Base-by-base conservation (phyloP, 2,888 invertebrate genomes). In the Catocala nupta region DNA sequence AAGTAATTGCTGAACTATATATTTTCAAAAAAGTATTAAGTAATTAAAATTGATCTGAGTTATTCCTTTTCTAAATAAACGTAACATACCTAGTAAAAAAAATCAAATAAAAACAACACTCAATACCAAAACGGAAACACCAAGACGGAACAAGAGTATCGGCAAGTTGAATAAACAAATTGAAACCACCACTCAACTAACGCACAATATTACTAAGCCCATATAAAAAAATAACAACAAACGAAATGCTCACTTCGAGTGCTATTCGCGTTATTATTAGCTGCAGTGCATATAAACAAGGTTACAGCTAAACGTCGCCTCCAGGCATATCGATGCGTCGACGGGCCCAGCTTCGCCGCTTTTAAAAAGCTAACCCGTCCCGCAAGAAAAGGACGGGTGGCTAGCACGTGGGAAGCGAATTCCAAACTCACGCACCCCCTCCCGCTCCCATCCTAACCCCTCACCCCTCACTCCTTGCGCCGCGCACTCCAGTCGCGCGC, bases 281-380 rank as follows among this genome's bases (percentile, higher is more conserved):
- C 89, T 86, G 87, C 90, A 90, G 87, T 90, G 90, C 90, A 91
- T 91, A 89, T 89, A 92, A 92, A 92, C 92, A 92, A 89, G 90
- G 91, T 91, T 90, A 89, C 85, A 85, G 84, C 86, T 87, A 87
- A 89, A 88, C 88, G 87, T 85, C 87, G 90, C 90, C 90, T 85
- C 88, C 82, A 84, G 89, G 87, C 90, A 84, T 92, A 91, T 92
- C 91, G 90, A 92, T 92, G 92, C 91, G 91, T 90, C 86, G 87
- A 84, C 87, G 87, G 85, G 81, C 85, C 85, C 71, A 76, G 81
- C 82, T 83, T 84, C 78, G 76, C 85, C 80, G 89, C 89, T 90
- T 92, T 92, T 90, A 87, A 93, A 93, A 93, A 92, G 91, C 91
- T 88, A 92, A 93, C 93, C 92, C 92, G 91, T 92, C 91, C 92